phyloP scores from a whole-genome alignment of 2,888 invertebrate genomes.

The Papilio elwesi region DNA sequence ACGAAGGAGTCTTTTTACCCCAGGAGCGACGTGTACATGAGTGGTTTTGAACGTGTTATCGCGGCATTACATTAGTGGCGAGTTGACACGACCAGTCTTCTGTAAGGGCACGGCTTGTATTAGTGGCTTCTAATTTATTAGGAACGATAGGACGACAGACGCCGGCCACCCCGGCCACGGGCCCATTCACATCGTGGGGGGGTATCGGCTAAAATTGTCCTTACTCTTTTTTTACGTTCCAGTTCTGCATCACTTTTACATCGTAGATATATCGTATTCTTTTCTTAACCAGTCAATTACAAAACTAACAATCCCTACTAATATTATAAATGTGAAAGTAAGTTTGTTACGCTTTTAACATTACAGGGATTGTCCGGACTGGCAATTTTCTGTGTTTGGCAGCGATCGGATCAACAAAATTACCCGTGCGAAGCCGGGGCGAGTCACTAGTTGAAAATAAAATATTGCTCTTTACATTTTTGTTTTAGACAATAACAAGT shows the following conservation, averaged over 20 bases:
- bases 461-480: too few relatives aligned
- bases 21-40: slow-evolving; percentile 65
- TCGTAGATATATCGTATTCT: slow-evolving; percentile 7
- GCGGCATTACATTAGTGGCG: slow-evolving; percentile 79
- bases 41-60: slow-evolving; percentile 81
- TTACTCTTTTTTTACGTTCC: background rate
- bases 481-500: too few relatives aligned
- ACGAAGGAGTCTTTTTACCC: slow-evolving; percentile 52
- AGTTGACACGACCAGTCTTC: slow-evolving; percentile 81
- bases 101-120: slow-evolving; percentile 80
- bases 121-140: slow-evolving; percentile 83
- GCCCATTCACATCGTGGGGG: slow-evolving; percentile 77
- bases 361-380: too few relatives aligned
- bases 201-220: slow-evolving; percentile 49
- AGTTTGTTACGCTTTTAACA: too few relatives aligned
- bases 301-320: background rate
- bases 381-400: too few relatives aligned
- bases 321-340: too few relatives aligned
- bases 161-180: slow-evolving; percentile 80
- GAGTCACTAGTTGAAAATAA: too few relatives aligned
- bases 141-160: slow-evolving; percentile 81
- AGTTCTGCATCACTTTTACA: slow-evolving; percentile 18
- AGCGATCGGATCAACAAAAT: too few relatives aligned
- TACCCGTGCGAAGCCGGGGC: too few relatives aligned
- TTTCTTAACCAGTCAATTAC: slow-evolving; percentile 12